Evolutionary conservation across 2,113 vertebrate genomes (phyloP), one percentile per base, ranked within the genome.

Genomic region (Bagarius yarrelli): DNA sequence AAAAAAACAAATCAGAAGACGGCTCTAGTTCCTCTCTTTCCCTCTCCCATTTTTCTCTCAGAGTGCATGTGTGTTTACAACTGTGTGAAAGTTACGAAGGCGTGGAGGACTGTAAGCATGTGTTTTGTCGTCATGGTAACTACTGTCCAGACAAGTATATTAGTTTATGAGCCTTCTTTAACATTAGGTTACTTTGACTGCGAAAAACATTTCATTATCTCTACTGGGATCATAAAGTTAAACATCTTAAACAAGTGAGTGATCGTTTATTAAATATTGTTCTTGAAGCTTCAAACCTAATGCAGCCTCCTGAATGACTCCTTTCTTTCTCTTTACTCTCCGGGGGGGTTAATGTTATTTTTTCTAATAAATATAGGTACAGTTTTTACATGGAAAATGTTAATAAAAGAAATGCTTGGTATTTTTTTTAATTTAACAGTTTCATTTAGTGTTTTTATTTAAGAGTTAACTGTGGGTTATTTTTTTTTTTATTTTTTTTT

Each of bases 101-200:
- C 2, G 80, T 75, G 50, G 50, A 16, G 6, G n/a, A 59, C 70
- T 21, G 9, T 16, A n/a, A 15, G 44, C 52, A 47, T 34, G 50
- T 21, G 57, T 64, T 44, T 66, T 12, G 73, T 78, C 19, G 32
- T 57, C 76, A 84, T 84, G 79, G 64, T 60, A 63, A 84, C 66
- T 23, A n/a, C 18, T 69, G 6, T 23, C 19, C 9, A 18, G 16
- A 52, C 47, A 19, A 71, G 44, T 19, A 30, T 19, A 5, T 30
- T 25, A 30, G 1, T 30, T n/a, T 19, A 71, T 30, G 44, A 52
- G 44, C 8, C 44, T 52, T 25, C 25, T 30, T 52, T 71, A 50
- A 15, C 44, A 27, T 71, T 50, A 52, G 16, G 15, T 19, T 0
- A 16, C 6, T 47, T 47, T 27, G 16, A 1, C 15, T 2, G 15